Evolutionary conservation across 2,888 invertebrate species (phyloP), one percentile per base, ranked within the genome.

Genomic region (Clanis bilineata): DNA sequence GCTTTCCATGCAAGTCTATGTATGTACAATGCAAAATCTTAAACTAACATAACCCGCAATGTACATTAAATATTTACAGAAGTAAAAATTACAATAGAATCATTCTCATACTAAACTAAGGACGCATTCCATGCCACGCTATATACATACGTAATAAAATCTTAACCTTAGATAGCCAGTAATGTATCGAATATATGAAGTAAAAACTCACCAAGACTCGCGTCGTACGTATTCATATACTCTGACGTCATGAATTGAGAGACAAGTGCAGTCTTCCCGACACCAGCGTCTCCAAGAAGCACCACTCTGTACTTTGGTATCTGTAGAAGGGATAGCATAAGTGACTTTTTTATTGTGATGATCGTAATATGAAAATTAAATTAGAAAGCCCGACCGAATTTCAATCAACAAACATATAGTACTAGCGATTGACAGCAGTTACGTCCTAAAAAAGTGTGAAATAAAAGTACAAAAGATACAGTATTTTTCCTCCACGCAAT

Each of bases 161-260:
- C 18, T 32, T 45, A 6, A 12, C 28, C 41, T 41, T 51, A 39
- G n/a, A 28, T 22, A n/a, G 18, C n/a, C 28, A 6, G 7, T 28
- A 41, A n/a, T 54, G 45, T 47, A 23, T 22, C 18, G n/a, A 32
- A 18, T 43, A 51, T 41, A 58, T 32, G 12, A 1, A 9, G 32
- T 18, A 15, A 39, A 56, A 60, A 88, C 94, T 95, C 90, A 97
- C 97, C 97, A 79, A 97, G 89, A 77, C 97, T 97, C 1, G 97
- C 97, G 80, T 98, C 98, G 84, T 98, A 98, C 0, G 98, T 97
- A 87, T 98, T 97, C 95, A 98, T 97, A 80, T 98, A 98, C 78
- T 98, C 98, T 67, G 97, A 97, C 32, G 98, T 98, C 97, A 97
- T 97, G 83, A 98, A 98, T 81, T 98, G 98, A 0, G 96, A 96